Evolutionary conservation across 2,888 invertebrate species (phyloP).

Genomic region (Linyphia triangularis): DNA sequence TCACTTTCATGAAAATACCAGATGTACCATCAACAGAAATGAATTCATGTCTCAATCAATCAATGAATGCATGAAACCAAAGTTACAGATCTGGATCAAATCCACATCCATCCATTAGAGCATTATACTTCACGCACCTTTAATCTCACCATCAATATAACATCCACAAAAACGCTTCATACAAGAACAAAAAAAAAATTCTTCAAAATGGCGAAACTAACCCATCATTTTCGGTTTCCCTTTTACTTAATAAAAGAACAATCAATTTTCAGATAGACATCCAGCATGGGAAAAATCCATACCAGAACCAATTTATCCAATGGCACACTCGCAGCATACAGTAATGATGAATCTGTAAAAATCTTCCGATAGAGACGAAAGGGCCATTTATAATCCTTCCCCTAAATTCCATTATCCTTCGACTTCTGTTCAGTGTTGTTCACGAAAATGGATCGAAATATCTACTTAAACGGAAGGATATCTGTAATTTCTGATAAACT

Average conservation of each 20-base stretch:
- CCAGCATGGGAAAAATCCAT: conserved; percentile 7
- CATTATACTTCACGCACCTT: too few species aligned
- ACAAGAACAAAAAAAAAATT: neutral
- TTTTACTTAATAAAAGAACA: conserved; percentile 40
- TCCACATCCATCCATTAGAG: too few species aligned
- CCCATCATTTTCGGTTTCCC: neutral
- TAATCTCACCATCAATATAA: too few species aligned
- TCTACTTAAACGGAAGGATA: conserved; percentile 8
- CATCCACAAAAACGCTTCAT: too few species aligned
- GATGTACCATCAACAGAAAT: too few species aligned
- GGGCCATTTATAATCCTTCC: conserved; percentile 15
- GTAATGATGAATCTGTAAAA: conserved; percentile 41
- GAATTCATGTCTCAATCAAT: too few species aligned
- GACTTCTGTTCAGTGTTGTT: conserved; percentile 20
- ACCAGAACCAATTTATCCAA: neutral
- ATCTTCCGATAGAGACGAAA: conserved; percentile 23
- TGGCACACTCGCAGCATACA: too few species aligned
- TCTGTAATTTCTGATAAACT: conserved; percentile 58
- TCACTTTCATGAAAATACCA: too few species aligned
- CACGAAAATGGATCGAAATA: conserved; percentile 21
- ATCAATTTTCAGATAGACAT: conserved; percentile 9
- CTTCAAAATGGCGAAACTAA: neutral
- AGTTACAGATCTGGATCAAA: too few species aligned
- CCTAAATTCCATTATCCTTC: conserved; percentile 37
- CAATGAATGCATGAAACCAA: too few species aligned